Base-by-base conservation (phyloP, 2,797 vertebrate species). In the Xenentodon cancila region DNA sequence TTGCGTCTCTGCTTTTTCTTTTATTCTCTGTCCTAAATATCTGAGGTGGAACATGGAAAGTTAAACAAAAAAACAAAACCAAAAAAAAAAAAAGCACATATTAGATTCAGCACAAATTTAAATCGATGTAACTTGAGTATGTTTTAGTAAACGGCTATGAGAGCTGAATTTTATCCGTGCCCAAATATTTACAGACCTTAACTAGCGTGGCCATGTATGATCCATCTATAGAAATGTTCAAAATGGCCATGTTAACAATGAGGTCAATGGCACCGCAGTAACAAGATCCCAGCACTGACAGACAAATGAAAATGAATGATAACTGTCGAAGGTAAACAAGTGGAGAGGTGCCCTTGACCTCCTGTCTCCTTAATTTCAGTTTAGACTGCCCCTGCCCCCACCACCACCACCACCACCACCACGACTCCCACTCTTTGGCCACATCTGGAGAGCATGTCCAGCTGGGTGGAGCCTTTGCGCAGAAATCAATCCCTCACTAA, bases 291-390 rank as follows among this genome's bases (percentile, higher is more conserved):
- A 49, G 67, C 68, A 84, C 84, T 89, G 91, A 92, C 87, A 87
- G 92, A 92, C 91, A 89, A 88, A 92, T 88, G 87, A 88, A 90
- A 92, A 93, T 92, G 90, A 93, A 93, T 89, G 85, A 90, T 90
- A 88, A 86, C 78, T 89, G 88, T 85, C 85, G 87, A 89, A 77
- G 81, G 82, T 91, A 91, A 93, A 93, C 88, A 91, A 82, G 81
- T 64, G 45, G 76, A 89, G 87, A 79, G 80, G 64, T 83, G 80
- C 88, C 92, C 92, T 93, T 92, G 91, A 93, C 90, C 91, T 17
- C 64, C 68, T 77, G 84, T 83, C 84, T 84, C 81, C 81, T 86
- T 89, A 84, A 90, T 91, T 88, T 85, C 69, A 84, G 71, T 67
- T 71, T 7, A 17, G 74, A 75, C 73, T 63, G 56, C 42, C 49